phyloP scores from a whole-genome alignment of 2,888 invertebrate genomes.

The Parnassius smintheus region DNA sequence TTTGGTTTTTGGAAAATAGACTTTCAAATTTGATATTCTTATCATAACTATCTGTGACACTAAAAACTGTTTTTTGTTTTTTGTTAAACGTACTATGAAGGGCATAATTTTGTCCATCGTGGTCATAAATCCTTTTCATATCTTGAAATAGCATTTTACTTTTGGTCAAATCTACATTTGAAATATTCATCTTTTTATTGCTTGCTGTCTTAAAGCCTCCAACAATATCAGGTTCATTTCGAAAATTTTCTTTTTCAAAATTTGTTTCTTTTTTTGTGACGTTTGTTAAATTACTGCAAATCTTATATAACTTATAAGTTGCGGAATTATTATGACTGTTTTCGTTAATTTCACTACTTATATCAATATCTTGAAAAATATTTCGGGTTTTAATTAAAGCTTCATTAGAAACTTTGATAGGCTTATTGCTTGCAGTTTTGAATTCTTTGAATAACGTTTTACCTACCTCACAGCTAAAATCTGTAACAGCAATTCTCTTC shows the following conservation, averaged over 20 bases:
- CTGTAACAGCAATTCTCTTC: conserved; percentile 24
- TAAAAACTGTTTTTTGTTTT: background rate
- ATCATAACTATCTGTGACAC: background rate
- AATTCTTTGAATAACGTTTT: conserved; percentile 39
- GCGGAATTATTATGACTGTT: background rate
- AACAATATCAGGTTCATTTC: conserved; percentile 32
- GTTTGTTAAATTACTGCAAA: too few species aligned
- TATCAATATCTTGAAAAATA: conserved; percentile 35
- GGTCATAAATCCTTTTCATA: conserved; percentile 17
- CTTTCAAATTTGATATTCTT: background rate
- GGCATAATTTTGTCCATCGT: background rate
- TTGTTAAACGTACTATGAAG: background rate
- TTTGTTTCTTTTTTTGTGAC: background rate
- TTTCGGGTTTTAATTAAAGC: conserved; percentile 36
- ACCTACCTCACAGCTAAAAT: background rate
- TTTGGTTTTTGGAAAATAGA: too few species aligned
- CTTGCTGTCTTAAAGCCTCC: conserved; percentile 46
- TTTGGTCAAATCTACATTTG: conserved; percentile 46
- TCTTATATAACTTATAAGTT: background rate
- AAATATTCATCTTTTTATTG: conserved; percentile 46
- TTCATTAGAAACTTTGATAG: conserved; percentile 41
- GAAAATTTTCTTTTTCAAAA: background rate
- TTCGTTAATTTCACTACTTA: background rate
- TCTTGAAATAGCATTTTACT: conserved; percentile 50
- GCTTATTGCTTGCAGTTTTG: conserved; percentile 54